phyloP scores from a whole-genome alignment of 2,888 invertebrate genomes.

The Merodon equestris region DNA sequence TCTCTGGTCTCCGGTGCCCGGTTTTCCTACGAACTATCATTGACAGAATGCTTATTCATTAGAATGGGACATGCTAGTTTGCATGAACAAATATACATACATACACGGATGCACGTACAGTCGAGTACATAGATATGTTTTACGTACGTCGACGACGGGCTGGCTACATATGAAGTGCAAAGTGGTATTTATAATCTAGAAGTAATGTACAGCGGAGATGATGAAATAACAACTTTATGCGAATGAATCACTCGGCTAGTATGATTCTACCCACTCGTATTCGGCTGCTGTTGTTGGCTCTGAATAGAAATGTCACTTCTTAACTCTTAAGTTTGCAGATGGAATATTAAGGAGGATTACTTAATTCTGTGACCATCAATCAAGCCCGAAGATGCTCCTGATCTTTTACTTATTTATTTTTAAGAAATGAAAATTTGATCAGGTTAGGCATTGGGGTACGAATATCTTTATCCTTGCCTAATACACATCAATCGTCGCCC shows the following conservation, averaged over 20 bases:
- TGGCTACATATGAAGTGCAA: slow-evolving; percentile 4
- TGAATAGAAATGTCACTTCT: slow-evolving; percentile 26
- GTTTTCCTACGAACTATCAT: slow-evolving; percentile 45
- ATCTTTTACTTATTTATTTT: too few relatives aligned
- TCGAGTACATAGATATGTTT: too few relatives aligned
- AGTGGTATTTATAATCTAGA: slow-evolving; percentile 28
- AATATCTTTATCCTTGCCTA: too few relatives aligned
- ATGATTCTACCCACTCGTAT: slow-evolving; percentile 43
- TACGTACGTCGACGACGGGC: neutral
- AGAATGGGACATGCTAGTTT: slow-evolving; percentile 48
- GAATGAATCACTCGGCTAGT: slow-evolving; percentile 55
- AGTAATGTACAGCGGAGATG: slow-evolving; percentile 21
- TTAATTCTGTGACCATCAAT: too few relatives aligned
- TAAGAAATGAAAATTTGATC: too few relatives aligned
- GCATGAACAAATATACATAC: slow-evolving; percentile 12
- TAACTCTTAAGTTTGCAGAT: neutral
- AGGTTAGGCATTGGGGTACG: too few relatives aligned
- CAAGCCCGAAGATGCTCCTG: too few relatives aligned
- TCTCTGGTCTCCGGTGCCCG: slow-evolving; percentile 12
- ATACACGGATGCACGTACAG: neutral
- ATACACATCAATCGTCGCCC: too few relatives aligned
- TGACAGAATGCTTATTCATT: slow-evolving; percentile 58
- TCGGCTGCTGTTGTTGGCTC: slow-evolving; percentile 13
- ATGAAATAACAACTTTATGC: slow-evolving; percentile 49
- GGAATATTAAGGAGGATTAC: too few relatives aligned